Percentiles rank a stretch among this genome's conserved stretches.
Evolutionary conservation across 2,888 invertebrate genomes (phyloP).

Genomic region (Hydriomena furcata): DNA sequence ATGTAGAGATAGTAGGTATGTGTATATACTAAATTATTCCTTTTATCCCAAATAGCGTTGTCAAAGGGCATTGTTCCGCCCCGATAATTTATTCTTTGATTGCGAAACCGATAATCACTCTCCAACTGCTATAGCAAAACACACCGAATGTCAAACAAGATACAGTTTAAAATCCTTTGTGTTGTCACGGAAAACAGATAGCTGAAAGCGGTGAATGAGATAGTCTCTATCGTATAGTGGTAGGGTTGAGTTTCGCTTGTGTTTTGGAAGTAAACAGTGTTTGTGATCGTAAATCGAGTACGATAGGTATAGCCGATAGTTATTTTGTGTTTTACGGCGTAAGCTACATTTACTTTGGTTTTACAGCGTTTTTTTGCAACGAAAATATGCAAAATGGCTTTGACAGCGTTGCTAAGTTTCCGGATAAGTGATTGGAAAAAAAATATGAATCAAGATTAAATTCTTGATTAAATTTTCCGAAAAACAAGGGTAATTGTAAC

Average conservation of each 20-base stretch:
- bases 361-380: constrained; percentile 12
- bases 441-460: no score
- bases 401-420: no score
- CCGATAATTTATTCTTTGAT: constrained; percentile 29
- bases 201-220: background rate
- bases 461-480: no score
- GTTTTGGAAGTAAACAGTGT: constrained; percentile 19
- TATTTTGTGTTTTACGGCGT: constrained; percentile 29
- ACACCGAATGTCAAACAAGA: background rate
- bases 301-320: constrained; percentile 29
- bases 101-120: constrained; percentile 18
- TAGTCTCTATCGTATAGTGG: background rate
- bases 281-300: constrained; percentile 29
- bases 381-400: background rate
- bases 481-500: no score
- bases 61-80: constrained; percentile 26
- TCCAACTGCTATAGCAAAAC: background rate
- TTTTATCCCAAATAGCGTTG: background rate
- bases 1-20: no score
- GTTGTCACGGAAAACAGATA: background rate
- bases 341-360: constrained; percentile 19
- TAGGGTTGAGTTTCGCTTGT: constrained; percentile 16
- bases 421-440: no score
- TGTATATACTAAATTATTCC: no score
- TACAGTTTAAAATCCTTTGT: constrained; percentile 10